Percentiles rank a stretch among this genome's conserved stretches.
These are phyloP conservation scores for Pedetes capensis DNA, from an alignment of 2,113 vertebrate genomes.

Conservation along the genomic window DNA sequence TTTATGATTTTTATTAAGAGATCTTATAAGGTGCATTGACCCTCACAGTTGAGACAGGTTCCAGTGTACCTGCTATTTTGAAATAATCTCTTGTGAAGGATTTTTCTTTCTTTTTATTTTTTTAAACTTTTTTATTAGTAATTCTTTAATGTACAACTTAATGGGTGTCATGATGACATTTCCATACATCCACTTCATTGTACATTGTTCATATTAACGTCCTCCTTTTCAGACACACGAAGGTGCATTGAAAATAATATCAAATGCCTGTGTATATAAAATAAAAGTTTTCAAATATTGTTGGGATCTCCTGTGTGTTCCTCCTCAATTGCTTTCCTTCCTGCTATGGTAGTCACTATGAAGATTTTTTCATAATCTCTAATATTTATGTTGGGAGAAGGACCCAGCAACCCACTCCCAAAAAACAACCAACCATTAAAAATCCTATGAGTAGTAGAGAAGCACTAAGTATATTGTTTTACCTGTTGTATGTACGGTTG, in stretches of 20 bases:
- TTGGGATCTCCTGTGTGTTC: background rate
- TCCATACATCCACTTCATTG: no score
- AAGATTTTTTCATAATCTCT: background rate
- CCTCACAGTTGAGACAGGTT: background rate
- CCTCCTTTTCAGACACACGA: background rate
- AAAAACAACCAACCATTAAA: no score
- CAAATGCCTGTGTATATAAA: background rate
- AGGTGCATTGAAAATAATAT: background rate
- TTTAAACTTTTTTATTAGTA: no score
- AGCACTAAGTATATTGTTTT: no score
- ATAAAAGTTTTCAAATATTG: background rate
- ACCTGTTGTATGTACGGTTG: no score
- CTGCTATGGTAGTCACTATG: background rate
- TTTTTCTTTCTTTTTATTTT: background rate
- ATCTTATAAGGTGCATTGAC: background rate
- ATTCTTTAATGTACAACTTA: no score
- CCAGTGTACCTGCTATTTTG: background rate
- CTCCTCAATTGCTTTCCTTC: background rate
- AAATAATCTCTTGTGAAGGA: background rate
- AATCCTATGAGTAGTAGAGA: no score
- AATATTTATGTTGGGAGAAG: background rate
- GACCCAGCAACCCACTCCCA: no score
- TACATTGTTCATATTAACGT: no score
- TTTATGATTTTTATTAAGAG: background rate
- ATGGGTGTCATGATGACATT: no score